Conservation (phyloP, 2,888 invertebrate species). For the Drosophila testacea region DNA sequence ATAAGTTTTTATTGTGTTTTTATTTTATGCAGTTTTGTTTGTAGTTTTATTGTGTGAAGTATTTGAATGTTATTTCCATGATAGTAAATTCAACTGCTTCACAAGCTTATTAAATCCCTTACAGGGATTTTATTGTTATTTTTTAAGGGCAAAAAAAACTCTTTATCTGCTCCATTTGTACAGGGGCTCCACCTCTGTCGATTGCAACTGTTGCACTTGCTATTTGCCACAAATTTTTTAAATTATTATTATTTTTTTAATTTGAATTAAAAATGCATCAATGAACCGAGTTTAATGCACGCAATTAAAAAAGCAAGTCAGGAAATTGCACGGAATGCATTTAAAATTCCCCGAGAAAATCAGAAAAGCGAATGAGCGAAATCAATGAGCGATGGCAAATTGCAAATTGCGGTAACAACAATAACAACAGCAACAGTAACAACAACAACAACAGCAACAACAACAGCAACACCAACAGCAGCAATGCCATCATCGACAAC, state of each 20-base stretch:
- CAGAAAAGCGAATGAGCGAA: slow-evolving; percentile 53
- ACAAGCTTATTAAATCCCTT: not conserved
- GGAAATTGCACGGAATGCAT: slow-evolving; percentile 75
- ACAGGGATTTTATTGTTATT: not conserved
- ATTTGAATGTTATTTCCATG: not conserved
- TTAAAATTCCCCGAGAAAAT: slow-evolving; percentile 70
- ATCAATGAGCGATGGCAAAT: slow-evolving; percentile 77
- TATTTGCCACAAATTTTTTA: slow-evolving; percentile 32
- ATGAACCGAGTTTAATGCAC: slow-evolving; percentile 70
- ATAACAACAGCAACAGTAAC: slow-evolving; percentile 23
- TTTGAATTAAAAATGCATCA: slow-evolving; percentile 79
- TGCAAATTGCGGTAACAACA: slow-evolving; percentile 55
- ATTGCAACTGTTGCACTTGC: not conserved
- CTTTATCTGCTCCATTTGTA: slow-evolving; percentile 26
- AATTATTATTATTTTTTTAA: slow-evolving; percentile 51
- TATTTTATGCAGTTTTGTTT: not conserved
- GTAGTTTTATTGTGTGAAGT: not conserved
- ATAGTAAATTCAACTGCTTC: not conserved
- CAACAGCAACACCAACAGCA: slow-evolving; percentile 21
- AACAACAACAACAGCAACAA: slow-evolving; percentile 5
- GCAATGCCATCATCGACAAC: slow-evolving; percentile 9
- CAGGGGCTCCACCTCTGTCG: not conserved
- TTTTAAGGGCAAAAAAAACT: slow-evolving; percentile 9
- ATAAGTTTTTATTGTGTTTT: not conserved
- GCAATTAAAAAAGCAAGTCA: slow-evolving; percentile 75